Base-by-base conservation (phyloP, 2,797 vertebrate genomes). In the Pseudopleuronectes americanus region DNA sequence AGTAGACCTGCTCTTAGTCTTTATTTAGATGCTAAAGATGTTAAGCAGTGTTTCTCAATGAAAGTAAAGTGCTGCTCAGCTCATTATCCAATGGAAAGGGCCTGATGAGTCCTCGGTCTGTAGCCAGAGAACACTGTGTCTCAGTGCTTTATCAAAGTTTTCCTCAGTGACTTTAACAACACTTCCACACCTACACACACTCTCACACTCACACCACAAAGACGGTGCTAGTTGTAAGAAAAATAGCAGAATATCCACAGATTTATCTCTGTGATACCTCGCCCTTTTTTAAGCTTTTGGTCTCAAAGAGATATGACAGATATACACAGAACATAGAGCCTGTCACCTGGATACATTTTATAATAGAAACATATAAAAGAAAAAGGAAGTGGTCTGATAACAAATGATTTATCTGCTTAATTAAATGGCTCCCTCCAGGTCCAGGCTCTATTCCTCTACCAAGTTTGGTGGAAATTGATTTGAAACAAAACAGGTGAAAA, bases 11-110 rank as follows among this genome's bases (percentile, higher is more conserved):
- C 64, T 51, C 36, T 79, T 67, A 79, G 69, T 64, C 71, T 71
- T 71, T 68, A 76, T 79, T 85, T 76, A 64, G 38, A 84, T 21
- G 51, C 70, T 61, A 84, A 80, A 84, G 78, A 78, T 19, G 28
- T 83, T 66, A 83, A 77, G 71, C 22, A 24, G 55, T 45, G 73
- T 72, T 74, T 68, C 61, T 81, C 64, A 45, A 67, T 68, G 24
- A 64, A 74, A 65, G 68, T 16, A 70, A 68, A 70, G 68, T 79
- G 68, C 62, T 13, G 63, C 67, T 77, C 67, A 80, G 69, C 74
- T 64, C 61, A 53, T 84, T 82, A 81, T 81, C 69, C 74, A 56
- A 16, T 70, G 24, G 49, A 74, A 74, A 62, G 48, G 43, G 24
- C 59, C 48, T 31, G 28, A 49, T 41, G 52, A 61, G 45, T 67